These are phyloP conservation scores for Pipistrellus pipistrellus DNA, from an alignment of 2,797 vertebrate species.

Conservation along the genomic window DNA sequence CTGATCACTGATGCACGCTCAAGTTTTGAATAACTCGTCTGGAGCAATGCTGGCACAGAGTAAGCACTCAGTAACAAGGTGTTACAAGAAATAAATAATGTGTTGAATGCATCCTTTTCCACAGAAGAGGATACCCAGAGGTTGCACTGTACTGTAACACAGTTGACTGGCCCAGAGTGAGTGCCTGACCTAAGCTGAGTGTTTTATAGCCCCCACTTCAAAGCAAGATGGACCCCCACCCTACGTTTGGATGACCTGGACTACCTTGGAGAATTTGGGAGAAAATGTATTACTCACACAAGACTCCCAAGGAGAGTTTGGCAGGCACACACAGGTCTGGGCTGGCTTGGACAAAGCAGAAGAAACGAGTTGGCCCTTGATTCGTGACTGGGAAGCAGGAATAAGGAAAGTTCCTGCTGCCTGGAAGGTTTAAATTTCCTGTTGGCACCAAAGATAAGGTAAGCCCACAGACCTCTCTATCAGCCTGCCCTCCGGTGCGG, in stretches of 20 bases:
- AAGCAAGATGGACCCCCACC: neutral
- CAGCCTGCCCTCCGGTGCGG: neutral
- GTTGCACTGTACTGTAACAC: neutral
- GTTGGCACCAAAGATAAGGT: neutral
- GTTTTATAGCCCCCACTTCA: neutral
- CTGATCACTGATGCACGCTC: neutral
- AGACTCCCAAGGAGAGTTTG: neutral
- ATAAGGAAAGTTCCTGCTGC: neutral
- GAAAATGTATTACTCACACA: neutral
- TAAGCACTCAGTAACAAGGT: neutral
- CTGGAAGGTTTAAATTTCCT: slow-evolving; percentile 9
- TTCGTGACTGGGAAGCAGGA: neutral
- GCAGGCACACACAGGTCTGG: neutral
- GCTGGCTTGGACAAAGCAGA: neutral
- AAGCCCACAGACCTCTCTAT: neutral
- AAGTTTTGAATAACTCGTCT: neutral
- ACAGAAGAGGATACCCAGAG: neutral
- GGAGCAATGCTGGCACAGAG: neutral
- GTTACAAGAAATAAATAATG: neutral
- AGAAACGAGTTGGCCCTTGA: neutral
- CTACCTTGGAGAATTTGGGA: neutral
- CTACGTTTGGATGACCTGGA: neutral
- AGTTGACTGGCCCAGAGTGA: neutral
- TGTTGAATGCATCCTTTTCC: neutral
- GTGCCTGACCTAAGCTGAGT: neutral